Conservation (phyloP, 2,888 invertebrate genomes). For the Penaeus monodon region DNA sequence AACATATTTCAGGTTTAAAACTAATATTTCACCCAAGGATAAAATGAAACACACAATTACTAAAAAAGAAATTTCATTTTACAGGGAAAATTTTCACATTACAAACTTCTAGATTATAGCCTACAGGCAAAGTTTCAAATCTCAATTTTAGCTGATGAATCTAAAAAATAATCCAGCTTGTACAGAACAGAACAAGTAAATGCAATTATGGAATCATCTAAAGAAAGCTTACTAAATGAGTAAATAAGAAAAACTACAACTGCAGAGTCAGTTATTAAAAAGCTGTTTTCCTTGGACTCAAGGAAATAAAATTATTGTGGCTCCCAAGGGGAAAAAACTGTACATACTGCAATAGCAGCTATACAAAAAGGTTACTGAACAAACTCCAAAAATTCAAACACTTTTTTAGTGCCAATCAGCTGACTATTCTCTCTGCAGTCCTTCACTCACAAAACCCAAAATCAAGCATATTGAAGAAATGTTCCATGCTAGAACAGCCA, state of each 20-base stretch:
- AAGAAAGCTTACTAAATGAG: slow-evolving; percentile 28
- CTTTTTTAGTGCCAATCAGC: slow-evolving; percentile 21
- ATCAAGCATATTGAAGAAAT: slow-evolving; percentile 47
- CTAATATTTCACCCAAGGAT: no score
- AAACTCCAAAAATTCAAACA: slow-evolving; percentile 18
- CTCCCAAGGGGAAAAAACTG: slow-evolving; percentile 3
- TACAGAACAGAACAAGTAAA: slow-evolving; percentile 23
- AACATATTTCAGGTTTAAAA: no score
- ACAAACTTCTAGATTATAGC: slow-evolving; percentile 56
- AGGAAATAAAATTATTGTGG: neutral
- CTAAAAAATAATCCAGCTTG: slow-evolving; percentile 24
- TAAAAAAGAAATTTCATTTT: slow-evolving; percentile 58
- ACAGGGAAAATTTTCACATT: slow-evolving; percentile 60
- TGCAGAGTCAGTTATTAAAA: slow-evolving; percentile 30
- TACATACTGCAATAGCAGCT: slow-evolving; percentile 32
- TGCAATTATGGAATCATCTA: slow-evolving; percentile 24
- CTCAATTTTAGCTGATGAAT: slow-evolving; percentile 42
- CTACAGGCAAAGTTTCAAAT: slow-evolving; percentile 52
- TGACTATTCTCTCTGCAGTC: slow-evolving; percentile 34
- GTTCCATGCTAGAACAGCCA: slow-evolving; percentile 36
- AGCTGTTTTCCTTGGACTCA: slow-evolving; percentile 17
- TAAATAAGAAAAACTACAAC: slow-evolving; percentile 32
- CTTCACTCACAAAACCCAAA: slow-evolving; percentile 52
- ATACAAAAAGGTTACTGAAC: slow-evolving; percentile 5
- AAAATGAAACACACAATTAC: neutral